Percentiles rank a stretch among this genome's conserved stretches.
Evolutionary conservation across 2,888 invertebrate genomes (phyloP).

Genomic region (Flexamia atlantica): DNA sequence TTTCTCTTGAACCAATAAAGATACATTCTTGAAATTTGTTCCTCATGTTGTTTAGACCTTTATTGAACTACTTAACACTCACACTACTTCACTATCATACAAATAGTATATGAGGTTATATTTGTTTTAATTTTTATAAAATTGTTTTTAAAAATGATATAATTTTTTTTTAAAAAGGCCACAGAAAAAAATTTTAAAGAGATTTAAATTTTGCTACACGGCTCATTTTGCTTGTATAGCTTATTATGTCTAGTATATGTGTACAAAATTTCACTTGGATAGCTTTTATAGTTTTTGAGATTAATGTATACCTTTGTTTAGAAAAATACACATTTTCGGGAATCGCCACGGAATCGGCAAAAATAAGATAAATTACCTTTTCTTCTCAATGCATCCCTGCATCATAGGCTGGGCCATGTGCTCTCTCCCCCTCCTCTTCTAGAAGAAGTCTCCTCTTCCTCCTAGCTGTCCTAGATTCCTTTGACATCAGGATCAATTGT

Average conservation of each 20-base stretch:
- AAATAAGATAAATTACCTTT: constrained; percentile 15
- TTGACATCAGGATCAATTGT: constrained; percentile 21
- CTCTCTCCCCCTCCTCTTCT: not conserved
- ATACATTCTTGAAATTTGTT: not conserved
- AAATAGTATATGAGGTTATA: not conserved
- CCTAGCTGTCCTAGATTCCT: constrained; percentile 9
- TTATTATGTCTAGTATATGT: constrained; percentile 22
- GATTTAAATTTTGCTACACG: too few relatives aligned
- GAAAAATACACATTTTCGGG: constrained; percentile 15
- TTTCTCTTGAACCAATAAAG: constrained; percentile 3
- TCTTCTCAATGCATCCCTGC: constrained; percentile 34
- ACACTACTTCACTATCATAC: constrained; percentile 2
- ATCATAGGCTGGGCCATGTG: constrained; percentile 20
- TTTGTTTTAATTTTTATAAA: not conserved
- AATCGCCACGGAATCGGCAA: not conserved
- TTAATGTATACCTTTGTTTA: not conserved
- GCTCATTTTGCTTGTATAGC: constrained; percentile 34
- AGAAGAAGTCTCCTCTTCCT: not conserved
- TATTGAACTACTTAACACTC: not conserved
- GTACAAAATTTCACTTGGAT: constrained; percentile 14
- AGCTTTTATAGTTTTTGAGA: not conserved
- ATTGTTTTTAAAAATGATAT: not conserved
- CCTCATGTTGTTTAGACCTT: not conserved
- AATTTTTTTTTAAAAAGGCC: not conserved
- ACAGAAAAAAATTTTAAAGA: not conserved